Base-by-base conservation (phyloP, 2,797 vertebrate genomes). In the Takifugu ocellatus region DNA sequence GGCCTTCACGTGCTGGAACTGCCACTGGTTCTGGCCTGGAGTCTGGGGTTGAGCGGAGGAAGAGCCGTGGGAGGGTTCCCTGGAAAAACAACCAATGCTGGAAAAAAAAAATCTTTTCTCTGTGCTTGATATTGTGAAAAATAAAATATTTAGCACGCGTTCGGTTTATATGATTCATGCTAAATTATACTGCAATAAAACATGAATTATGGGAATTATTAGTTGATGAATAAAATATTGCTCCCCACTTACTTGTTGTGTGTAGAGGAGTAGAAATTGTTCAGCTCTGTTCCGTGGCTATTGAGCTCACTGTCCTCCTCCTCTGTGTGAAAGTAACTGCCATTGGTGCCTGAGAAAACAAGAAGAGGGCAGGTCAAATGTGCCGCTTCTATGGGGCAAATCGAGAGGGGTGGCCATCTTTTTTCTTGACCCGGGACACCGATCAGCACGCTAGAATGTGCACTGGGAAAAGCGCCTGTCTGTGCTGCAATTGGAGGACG, bases 1-100 rank as follows among this genome's bases (percentile, higher is more conserved):
- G 55, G 94, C 89, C 87, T 97, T 97, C 47, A 96, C 87, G 65
- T 94, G 94, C 83, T 94, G 92, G 85, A 89, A 87, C 84, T 95
- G 93, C 64, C 53, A 63, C 68, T 78, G 83, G 68, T 51, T 66
- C 54, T 59, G 76, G 68, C 17, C 12, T 3, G 78, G 79, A 59
- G 62, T 44, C 77, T 83, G 82, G 1, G 78, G 83, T 54, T 82
- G 75, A 51, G 82, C 83, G 1, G 16, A 33, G 59, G n/a, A 60
- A 0, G 67, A 75, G 27, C 44, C 31, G n/a, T 61, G 72, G 16
- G 53, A 53, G 46, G 42, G 70, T 51, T 77, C 73, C 66, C 86
- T 84, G 59, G 51, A 78, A 71, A 21, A 21, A 21, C 21, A 21
- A 21, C 21, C 21, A 21, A 21, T 21, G 21, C 21, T 21, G 21